Conservation (phyloP, 2,888 invertebrate species). For the Lycocerus yunnanus region DNA sequence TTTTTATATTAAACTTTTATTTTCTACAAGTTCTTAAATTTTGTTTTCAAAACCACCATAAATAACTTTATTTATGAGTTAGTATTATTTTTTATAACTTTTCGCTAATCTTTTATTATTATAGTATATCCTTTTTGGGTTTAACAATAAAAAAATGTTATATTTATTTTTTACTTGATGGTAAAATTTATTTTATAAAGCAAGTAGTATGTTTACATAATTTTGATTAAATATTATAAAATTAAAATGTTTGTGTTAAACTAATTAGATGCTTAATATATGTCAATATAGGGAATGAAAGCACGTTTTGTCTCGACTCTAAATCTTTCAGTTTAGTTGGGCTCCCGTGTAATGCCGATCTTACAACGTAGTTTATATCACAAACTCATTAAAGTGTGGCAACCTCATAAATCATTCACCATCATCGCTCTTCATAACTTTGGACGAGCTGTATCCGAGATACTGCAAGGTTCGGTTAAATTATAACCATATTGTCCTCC, state of each 20-base stretch:
- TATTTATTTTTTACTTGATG: not conserved
- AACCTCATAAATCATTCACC: conserved; percentile 28
- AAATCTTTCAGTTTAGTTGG: conserved; percentile 18
- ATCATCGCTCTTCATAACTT: conserved; percentile 26
- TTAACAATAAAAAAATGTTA: not conserved
- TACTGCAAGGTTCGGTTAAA: conserved; percentile 22
- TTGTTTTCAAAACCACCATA: not conserved
- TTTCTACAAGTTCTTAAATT: not conserved
- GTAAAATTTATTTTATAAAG: not conserved
- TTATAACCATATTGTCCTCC: conserved; percentile 23
- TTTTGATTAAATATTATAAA: not conserved
- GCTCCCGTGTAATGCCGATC: conserved; percentile 16
- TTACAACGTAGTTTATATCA: conserved; percentile 23
- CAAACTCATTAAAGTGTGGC: conserved; percentile 27
- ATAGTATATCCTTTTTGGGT: not conserved
- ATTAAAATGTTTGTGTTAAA: not conserved
- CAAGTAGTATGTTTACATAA: not conserved
- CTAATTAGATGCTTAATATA: conserved; percentile 9
- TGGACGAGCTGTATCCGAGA: conserved; percentile 23
- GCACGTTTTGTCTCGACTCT: conserved; percentile 11
- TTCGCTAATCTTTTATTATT: not conserved
- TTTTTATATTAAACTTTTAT: not conserved
- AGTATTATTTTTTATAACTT: not conserved
- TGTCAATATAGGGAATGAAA: conserved; percentile 3
- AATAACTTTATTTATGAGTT: not conserved